phyloP scores from a whole-genome alignment of 2,797 vertebrate genomes.

The Alcedo atthis region DNA sequence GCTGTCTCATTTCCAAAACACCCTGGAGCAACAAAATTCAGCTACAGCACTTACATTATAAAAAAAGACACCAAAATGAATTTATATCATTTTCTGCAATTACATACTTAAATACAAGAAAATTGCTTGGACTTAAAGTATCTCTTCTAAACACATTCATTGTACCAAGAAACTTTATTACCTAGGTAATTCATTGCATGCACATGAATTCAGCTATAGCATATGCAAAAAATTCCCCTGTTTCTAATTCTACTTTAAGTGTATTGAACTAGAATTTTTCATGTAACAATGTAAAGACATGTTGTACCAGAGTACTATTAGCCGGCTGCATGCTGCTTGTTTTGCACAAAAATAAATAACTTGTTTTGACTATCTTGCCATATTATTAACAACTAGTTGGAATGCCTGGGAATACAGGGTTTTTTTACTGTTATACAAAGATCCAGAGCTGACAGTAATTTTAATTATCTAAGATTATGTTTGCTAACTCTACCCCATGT shows the following conservation, averaged over 20 bases:
- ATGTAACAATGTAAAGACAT: constrained; percentile 7
- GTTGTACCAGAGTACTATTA: constrained; percentile 26
- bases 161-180: constrained; percentile 61
- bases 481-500: background rate
- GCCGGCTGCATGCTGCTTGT: constrained; percentile 6
- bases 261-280: constrained; percentile 51
- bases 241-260: constrained; percentile 43
- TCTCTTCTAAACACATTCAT: constrained; percentile 36
- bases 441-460: background rate
- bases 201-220: constrained; percentile 34
- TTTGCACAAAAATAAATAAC: constrained; percentile 17
- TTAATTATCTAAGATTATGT: constrained; percentile 61
- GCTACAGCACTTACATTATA: constrained; percentile 17
- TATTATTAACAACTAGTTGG: constrained; percentile 15
- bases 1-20: constrained; percentile 47
- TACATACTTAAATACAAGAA: background rate
- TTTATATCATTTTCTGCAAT: constrained; percentile 25
- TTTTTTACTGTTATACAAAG: background rate
- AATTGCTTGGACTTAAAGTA: background rate
- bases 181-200: constrained; percentile 20
- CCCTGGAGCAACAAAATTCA: constrained; percentile 32
- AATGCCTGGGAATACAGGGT: constrained; percentile 27
- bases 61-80: constrained; percentile 28
- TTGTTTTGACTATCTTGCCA: constrained; percentile 42
- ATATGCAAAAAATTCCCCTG: constrained; percentile 3